phyloP scores from a whole-genome alignment of 2,888 invertebrate species.

The Sesamia inferens region DNA sequence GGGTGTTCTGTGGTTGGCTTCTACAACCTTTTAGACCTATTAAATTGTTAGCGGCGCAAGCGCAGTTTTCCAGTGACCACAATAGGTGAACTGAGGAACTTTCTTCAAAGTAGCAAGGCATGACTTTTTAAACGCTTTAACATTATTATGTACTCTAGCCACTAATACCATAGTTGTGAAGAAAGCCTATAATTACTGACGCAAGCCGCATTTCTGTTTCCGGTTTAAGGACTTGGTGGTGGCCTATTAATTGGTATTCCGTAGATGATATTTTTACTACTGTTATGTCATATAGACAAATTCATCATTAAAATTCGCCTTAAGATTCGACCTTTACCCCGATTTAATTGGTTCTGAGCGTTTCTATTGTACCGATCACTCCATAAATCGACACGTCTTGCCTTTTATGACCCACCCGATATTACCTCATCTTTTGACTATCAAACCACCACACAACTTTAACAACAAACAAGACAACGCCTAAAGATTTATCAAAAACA shows the following conservation, averaged over 20 bases:
- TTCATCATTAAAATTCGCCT: neutral
- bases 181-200: neutral
- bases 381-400: neutral
- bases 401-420: neutral
- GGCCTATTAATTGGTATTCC: neutral
- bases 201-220: neutral
- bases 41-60: neutral
- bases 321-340: neutral
- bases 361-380: neutral
- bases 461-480: neutral
- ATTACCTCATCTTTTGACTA: neutral
- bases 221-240: neutral
- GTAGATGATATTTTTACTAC: neutral
- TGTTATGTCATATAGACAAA: neutral
- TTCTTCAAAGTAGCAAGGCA: neutral
- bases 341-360: neutral
- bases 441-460: neutral
- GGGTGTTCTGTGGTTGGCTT: slow-evolving; percentile 30
- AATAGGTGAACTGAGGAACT: neutral
- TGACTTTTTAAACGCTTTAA: neutral
- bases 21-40: neutral
- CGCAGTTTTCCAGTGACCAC: neutral
- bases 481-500: neutral
- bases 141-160: neutral
- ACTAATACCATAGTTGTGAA: neutral